Evolutionary conservation across 2,888 invertebrate species (phyloP), one percentile per base, ranked within the genome.

Genomic region (Gisinianus flammeolus): DNA sequence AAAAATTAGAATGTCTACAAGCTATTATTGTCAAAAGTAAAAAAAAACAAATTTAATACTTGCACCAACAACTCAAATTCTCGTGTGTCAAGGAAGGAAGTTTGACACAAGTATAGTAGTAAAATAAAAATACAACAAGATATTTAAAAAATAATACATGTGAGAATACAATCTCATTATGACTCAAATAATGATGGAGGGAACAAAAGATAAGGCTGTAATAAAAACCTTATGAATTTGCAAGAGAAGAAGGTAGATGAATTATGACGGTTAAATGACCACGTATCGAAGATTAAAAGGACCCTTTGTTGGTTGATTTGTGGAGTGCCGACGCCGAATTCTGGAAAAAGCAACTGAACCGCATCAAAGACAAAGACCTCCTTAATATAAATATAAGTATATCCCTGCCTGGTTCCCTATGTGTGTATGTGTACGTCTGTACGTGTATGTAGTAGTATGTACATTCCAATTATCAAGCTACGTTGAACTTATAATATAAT

Each of bases 261-360:
- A 71, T 71, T 71, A 71, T 56, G 30, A 30, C 16, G 71, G 71
- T 56, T 71, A 71, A 71, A 71, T 71, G 54, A 71, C 71, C 71
- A 71, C 71, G 71, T 71, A 56, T 71, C 56, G 31, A 71, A 71
- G 56, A 71, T 71, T 71, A 71, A 71, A 30, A 56, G 56, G 56
- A 71, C 56, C 28, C 71, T 56, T 71, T 71, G 71, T 54, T 54
- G 19, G 28, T 56, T 54, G 30, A 71, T 71, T 54, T 56, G 56
- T 71, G 22, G 56, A 56, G 56, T 71, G 71, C 71, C 71, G 71
- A 71, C 56, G 56, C 71, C 56, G 56, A 54, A 22, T 31, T 44
- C 52, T 68, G 2, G 2, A 44, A 6, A 35, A 35, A 8, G 24
- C 67, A 16, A 71, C 30, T 71, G 56, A 71, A 30, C 56, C 71